Base-by-base conservation (phyloP, 1,140 invertebrate species). In the Eupristina koningsbergeri region DNA sequence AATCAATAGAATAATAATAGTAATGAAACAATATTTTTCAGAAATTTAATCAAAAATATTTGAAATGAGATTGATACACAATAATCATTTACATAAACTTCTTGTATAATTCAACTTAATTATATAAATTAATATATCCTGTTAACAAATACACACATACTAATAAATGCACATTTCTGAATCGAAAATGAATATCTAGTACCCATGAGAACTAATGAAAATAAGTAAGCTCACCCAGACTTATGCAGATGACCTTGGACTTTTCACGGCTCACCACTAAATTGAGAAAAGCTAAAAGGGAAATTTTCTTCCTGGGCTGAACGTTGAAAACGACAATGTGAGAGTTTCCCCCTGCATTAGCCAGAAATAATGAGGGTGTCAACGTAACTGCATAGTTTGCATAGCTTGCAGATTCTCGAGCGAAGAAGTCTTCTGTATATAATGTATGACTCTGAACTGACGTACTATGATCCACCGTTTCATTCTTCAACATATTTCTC, bases 401-500 rank as follows among this genome's bases (percentile, higher is more conserved):
- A 88, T 89, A 89, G 86, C 87, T 88, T 83, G 86, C 86, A 85
- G 87, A 89, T 89, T 87, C 86, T 85, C 34, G 69, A 50, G 69
- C 47, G 80, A 61, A 82, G 86, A 85, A 84, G 85, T 84, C 41
- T 81, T 53, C 69, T 39, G 76, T 81, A 84, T 88, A 88, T 86
- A 85, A 86, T 83, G 84, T 81, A 84, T 86, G 84, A 84, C 84
- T 87, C 71, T 75, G 63, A 71, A 50, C 84, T 19, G 22, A 3
- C 67, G 1, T 41, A 0, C 34, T 41, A 8, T 36, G 41, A 75
- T 86, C 85, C 47, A 73, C 63, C 80, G 87, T 80, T 84, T 50
- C 61, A 82, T 85, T n/a, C 77, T 79, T 61, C 45, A 82, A n/a
- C n/a, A 76, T 67, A 53, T 63, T 69, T 81, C 53, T 82, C 36